Base-by-base conservation (phyloP, 2,888 invertebrate species). In the Proisotoma minuta region DNA sequence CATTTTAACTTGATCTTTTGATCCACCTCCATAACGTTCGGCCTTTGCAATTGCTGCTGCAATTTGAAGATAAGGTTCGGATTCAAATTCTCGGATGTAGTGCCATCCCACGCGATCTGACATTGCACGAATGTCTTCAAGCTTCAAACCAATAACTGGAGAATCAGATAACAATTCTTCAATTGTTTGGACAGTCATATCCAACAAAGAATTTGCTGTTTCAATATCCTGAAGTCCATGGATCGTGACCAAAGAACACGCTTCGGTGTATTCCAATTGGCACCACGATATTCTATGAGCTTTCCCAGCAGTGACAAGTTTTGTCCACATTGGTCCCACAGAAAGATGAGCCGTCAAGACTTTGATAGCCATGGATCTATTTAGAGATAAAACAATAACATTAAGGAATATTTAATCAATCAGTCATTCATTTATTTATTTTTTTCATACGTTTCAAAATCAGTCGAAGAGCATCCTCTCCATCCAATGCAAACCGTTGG, bases 251-350 rank as follows among this genome's bases (percentile, higher is more conserved):
- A 73, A 49, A 1, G 68, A 68, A 34, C 71, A 73, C 8, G 62
- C 65, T 18, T 73, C 73, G 22, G 58, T 52, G 39, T 73, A 73
- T 39, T 73, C 73, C 18, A 73, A 48, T 40, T 71, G 73, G 59
- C 73, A 73, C 73, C 73, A 73, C 0, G 73, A 73, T 26, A 73
- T 73, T n/a, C 73, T 62, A 59, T 73, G 73, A 8, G 69, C 68
- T 20, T 43, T 27, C 15, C 73, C 73, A 48, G 58, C 58, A 8
- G 67, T 67, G 0, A 73, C 70, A 22, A 70, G 54, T 18, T 68
- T 63, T n/a, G 67, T 60, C 73, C 73, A 73, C 12, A 71, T 62
- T 2, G 73, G 71, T 3, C 69, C 71, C 20, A 73, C 71, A 4
- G 71, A 69, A 29, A 70, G 51, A 50, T 71, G 68, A 27, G 73